Percentiles rank a stretch among this genome's conserved stretches.
These are phyloP conservation scores for Steinernema khuongi DNA, from an alignment of 1,140 invertebrate species.

Conservation along the genomic window DNA sequence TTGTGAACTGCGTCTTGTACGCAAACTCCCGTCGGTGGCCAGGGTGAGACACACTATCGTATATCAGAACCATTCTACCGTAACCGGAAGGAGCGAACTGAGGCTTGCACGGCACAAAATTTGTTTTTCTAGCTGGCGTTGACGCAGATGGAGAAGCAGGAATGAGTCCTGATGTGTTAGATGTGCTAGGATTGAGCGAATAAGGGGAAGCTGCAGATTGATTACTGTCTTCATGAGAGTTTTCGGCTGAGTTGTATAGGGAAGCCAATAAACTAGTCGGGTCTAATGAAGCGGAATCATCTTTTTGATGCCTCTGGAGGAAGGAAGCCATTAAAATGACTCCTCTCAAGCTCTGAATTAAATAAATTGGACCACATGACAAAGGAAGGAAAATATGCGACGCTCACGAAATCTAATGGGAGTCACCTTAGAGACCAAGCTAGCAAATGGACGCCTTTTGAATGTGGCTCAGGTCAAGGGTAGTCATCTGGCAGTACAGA, in stretches of 20 bases:
- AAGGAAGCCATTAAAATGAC: slow-evolving; percentile 7
- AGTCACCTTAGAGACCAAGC: too few relatives aligned
- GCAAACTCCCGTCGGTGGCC: neutral
- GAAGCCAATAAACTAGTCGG: neutral
- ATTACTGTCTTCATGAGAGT: neutral
- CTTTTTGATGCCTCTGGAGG: neutral
- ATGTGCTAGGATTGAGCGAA: neutral
- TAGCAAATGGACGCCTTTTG: too few relatives aligned
- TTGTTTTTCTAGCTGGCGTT: neutral
- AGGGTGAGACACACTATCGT: neutral
- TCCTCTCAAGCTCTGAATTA: neutral
- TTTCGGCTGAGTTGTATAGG: neutral
- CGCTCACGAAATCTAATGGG: too few relatives aligned
- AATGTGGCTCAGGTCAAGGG: too few relatives aligned
- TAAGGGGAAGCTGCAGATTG: neutral
- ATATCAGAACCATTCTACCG: slow-evolving; percentile 9
- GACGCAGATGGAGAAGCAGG: neutral
- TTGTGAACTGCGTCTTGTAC: neutral
- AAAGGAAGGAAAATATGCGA: too few relatives aligned
- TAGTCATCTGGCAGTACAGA: too few relatives aligned
- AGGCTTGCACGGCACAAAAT: neutral
- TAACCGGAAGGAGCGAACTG: neutral
- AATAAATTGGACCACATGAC: neutral
- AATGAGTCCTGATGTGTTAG: neutral
- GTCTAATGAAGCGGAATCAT: neutral